Evolutionary conservation across 2,888 invertebrate species (phyloP).

Genomic region (Athalia rosae): DNA sequence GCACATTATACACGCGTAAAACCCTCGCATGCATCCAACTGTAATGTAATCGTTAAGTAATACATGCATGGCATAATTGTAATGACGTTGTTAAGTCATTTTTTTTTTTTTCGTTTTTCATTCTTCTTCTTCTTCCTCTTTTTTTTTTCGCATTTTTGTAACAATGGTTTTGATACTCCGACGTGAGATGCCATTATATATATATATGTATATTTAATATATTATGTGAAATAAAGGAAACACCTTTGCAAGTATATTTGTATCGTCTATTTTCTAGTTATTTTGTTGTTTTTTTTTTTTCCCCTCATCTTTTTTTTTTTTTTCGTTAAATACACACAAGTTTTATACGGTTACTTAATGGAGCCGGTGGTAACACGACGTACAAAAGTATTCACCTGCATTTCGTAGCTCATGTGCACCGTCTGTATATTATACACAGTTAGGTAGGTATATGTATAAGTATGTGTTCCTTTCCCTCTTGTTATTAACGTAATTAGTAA

Average conservation of each 20-base stretch:
- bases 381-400: no score
- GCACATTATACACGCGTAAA: no score
- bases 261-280: constrained; percentile 23
- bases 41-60: constrained; percentile 54
- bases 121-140: background rate
- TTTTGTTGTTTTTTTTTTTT: constrained; percentile 19
- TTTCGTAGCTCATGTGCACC: no score
- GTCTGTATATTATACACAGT: no score
- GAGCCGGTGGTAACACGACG: background rate
- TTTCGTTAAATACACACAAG: background rate
- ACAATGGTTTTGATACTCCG: constrained; percentile 66
- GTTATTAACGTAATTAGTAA: constrained; percentile 33
- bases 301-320: background rate
- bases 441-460: no score
- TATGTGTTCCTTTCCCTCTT: constrained; percentile 27
- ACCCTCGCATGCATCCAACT: constrained; percentile 32
- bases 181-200: constrained; percentile 70
- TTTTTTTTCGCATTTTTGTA: constrained; percentile 60
- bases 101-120: background rate
- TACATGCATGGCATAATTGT: constrained; percentile 54
- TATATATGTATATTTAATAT: constrained; percentile 62
- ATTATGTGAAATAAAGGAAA: constrained; percentile 64
- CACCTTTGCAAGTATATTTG: constrained; percentile 59
- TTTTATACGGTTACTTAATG: background rate
- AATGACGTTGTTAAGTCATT: constrained; percentile 54